Percentiles rank a stretch among this genome's conserved stretches.
Evolutionary conservation across 2,113 vertebrate genomes (phyloP).

Genomic region (Nicator chloris): DNA sequence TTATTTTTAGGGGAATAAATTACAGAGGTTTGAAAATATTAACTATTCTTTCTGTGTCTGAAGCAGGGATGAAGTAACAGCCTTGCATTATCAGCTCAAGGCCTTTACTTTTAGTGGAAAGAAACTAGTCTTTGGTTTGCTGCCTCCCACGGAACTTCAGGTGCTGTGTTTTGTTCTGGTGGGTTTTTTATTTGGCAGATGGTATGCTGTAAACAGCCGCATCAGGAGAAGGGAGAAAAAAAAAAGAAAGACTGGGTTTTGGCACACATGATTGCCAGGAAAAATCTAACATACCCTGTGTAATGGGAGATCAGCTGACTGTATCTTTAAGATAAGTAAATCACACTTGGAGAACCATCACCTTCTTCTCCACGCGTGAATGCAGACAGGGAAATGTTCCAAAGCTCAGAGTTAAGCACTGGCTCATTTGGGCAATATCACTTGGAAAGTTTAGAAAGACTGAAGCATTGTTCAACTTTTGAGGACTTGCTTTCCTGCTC

Average conservation of each 20-base stretch:
- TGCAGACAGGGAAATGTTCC: not conserved
- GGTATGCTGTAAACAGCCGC: not conserved
- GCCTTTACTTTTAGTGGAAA: not conserved
- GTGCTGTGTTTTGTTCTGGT: constrained; percentile 7
- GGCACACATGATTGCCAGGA: not conserved
- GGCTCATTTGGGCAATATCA: not conserved
- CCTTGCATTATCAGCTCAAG: not conserved
- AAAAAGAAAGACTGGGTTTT: not conserved
- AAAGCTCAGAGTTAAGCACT: not conserved
- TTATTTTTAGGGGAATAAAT: constrained; percentile 41
- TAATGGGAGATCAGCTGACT: not conserved
- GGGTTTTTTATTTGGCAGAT: not conserved
- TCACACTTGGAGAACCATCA: not conserved
- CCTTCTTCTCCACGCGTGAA: not conserved
- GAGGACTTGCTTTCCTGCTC: not conserved
- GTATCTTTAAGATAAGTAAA: not conserved
- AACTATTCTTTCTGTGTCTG: not conserved
- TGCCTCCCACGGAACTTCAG: not conserved
- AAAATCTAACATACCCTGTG: not conserved
- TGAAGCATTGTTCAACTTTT: not conserved
- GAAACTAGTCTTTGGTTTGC: not conserved
- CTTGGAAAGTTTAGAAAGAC: not conserved
- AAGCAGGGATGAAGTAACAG: not conserved
- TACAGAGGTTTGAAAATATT: constrained; percentile 37
- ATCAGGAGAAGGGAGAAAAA: not conserved